phyloP scores from a whole-genome alignment of 35 echinoderm and acorn worm genomes.

The Lytechinus variegatus region DNA sequence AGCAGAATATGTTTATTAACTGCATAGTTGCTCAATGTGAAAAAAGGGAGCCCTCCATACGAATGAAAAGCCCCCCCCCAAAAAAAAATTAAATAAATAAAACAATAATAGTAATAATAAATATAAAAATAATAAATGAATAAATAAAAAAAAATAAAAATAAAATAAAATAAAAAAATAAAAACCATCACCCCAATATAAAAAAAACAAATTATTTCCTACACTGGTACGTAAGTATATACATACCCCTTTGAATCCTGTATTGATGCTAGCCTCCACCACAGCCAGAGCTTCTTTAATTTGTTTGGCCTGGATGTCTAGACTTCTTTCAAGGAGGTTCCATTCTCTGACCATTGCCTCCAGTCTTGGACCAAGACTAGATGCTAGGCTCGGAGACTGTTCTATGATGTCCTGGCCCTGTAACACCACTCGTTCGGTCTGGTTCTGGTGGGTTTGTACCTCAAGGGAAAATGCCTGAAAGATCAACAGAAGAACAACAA shows the following conservation, averaged over 20 bases:
- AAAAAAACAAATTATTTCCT: no score
- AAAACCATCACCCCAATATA: no score
- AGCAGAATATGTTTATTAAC: no score
- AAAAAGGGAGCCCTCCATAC: no score
- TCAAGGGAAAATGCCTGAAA: conserved; percentile 91
- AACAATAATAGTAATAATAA: no score
- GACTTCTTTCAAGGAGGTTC: conserved; percentile 68
- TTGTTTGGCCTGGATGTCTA: conserved; percentile 85
- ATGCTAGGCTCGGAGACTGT: conserved; percentile 62
- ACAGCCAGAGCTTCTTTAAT: conserved; percentile 87
- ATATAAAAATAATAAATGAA: no score
- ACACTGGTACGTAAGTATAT: background rate
- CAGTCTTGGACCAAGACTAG: conserved; percentile 68
- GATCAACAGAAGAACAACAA: background rate
- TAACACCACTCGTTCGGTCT: conserved; percentile 74
- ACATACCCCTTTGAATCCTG: conserved; percentile 41
- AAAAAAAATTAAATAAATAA: no score
- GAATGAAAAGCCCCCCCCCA: no score
- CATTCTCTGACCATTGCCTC: conserved; percentile 68
- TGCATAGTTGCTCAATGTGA: no score
- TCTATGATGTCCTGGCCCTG: conserved; percentile 65
- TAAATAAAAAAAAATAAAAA: no score
- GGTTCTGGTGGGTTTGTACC: conserved; percentile 88
- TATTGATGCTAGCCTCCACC: conserved; percentile 62
- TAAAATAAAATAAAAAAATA: no score